phyloP scores from a whole-genome alignment of 2,797 vertebrate genomes.

The Mus spretus region DNA sequence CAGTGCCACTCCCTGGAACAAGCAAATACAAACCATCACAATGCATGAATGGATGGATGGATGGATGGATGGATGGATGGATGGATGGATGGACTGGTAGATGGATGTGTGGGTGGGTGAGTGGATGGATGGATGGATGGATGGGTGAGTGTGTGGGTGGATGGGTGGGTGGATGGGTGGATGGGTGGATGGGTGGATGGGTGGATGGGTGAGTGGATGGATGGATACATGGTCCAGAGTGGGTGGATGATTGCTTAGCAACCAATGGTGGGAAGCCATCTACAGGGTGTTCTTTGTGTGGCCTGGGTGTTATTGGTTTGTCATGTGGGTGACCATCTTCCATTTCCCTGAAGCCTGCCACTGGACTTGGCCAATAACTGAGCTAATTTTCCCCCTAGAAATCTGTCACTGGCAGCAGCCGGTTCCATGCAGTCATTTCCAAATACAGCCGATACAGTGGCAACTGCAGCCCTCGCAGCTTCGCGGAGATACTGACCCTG shows the following conservation, averaged over 20 bases:
- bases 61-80: neutral
- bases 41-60: neutral
- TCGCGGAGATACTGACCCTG: conserved; percentile 35
- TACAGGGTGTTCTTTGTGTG: rapidly evolving
- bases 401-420: neutral
- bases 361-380: neutral
- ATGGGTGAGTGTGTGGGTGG: neutral
- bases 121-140: neutral
- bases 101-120: neutral
- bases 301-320: rapidly evolving
- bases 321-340: rapidly evolving
- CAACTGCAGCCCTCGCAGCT: conserved; percentile 72
- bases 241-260: neutral
- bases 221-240: neutral
- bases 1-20: too few species aligned
- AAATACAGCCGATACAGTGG: conserved; percentile 57
- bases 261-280: neutral
- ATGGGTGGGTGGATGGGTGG: neutral
- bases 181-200: too few species aligned
- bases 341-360: neutral
- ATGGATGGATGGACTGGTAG: neutral
- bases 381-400: conserved; percentile 38
- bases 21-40: too few species aligned
- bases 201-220: neutral
- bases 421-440: neutral